A percentile compares a stretch with the other conserved stretches of the same genome.
Conservation (phyloP, 2,113 vertebrate genomes). For the Neodon shergylaensis region DNA sequence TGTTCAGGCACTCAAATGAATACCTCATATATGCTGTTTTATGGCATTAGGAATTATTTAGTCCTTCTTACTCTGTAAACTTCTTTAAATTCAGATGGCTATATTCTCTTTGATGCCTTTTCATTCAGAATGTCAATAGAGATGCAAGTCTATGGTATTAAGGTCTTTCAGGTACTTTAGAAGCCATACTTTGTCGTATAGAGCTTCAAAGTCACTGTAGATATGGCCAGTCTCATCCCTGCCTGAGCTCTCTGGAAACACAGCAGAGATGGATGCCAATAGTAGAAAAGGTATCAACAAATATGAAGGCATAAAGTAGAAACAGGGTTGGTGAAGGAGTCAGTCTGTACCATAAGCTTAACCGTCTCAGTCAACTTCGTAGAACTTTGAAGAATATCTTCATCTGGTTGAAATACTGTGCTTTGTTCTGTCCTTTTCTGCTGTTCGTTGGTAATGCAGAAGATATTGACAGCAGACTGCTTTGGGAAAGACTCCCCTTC, state of each 20-base stretch:
- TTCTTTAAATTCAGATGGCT: conserved; percentile 24
- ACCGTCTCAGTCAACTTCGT: not conserved
- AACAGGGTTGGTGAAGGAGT: not conserved
- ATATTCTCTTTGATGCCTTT: conserved; percentile 6
- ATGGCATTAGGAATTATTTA: not conserved
- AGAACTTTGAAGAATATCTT: not conserved
- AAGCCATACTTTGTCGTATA: not conserved
- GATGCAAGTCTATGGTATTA: not conserved
- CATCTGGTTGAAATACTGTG: not conserved
- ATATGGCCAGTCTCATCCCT: not conserved
- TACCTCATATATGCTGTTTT: not conserved
- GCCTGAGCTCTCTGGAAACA: not conserved
- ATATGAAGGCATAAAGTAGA: not conserved
- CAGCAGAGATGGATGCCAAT: not conserved
- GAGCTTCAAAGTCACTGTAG: not conserved
- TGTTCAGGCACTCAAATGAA: conserved; percentile 9
- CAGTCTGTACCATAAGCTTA: not conserved
- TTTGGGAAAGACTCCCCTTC: not conserved
- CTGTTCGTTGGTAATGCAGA: not conserved
- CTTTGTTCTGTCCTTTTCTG: not conserved
- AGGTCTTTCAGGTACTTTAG: not conserved
- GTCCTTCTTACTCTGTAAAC: not conserved
- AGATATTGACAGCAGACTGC: not conserved
- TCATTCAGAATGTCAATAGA: not conserved
- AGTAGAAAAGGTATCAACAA: not conserved